These are phyloP conservation scores for Drosophila diplacantha DNA, from an alignment of 2,888 invertebrate genomes.

Conservation along the genomic window DNA sequence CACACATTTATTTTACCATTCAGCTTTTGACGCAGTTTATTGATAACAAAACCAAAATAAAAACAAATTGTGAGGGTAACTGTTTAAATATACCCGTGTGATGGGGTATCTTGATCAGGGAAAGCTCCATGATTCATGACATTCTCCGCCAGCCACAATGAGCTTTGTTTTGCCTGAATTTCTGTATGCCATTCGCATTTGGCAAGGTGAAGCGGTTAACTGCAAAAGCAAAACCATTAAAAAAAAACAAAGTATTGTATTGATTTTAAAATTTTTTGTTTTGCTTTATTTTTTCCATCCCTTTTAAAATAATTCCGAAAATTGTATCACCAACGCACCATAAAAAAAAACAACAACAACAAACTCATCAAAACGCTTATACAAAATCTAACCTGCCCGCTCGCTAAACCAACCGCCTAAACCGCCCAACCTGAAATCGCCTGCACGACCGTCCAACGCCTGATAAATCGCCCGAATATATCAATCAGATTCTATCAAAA, in stretches of 20 bases:
- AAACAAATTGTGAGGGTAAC: conserved; percentile 38
- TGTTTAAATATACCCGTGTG: conserved; percentile 53
- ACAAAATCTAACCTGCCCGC: conserved; percentile 57
- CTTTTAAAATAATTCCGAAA: conserved; percentile 44
- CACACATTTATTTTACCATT: conserved; percentile 16
- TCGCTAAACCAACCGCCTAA: conserved; percentile 23
- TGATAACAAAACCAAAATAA: conserved; percentile 23
- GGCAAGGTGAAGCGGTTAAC: conserved; percentile 63
- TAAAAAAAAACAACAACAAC: conserved; percentile 14
- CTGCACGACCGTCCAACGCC: conserved; percentile 14
- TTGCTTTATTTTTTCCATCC: conserved; percentile 50
- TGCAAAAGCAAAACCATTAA: conserved; percentile 24
- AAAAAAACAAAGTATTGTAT: conserved; percentile 24
- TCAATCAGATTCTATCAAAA: conserved; percentile 89
- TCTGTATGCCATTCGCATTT: conserved; percentile 23
- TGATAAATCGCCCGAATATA: conserved; percentile 15
- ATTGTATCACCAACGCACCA: conserved; percentile 65
- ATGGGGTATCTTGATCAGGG: conserved; percentile 21
- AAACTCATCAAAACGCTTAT: conserved; percentile 64
- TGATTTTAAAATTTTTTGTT: conserved; percentile 48
- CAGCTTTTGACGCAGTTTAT: conserved; percentile 17
- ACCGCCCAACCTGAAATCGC: conserved; percentile 16
- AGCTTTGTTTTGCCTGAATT: conserved; percentile 13
- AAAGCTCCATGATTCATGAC: conserved; percentile 21
- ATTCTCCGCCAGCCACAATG: conserved; percentile 9